Evolutionary conservation across 2,797 vertebrate species (phyloP).

Genomic region (Hypotaenidia okinawae): DNA sequence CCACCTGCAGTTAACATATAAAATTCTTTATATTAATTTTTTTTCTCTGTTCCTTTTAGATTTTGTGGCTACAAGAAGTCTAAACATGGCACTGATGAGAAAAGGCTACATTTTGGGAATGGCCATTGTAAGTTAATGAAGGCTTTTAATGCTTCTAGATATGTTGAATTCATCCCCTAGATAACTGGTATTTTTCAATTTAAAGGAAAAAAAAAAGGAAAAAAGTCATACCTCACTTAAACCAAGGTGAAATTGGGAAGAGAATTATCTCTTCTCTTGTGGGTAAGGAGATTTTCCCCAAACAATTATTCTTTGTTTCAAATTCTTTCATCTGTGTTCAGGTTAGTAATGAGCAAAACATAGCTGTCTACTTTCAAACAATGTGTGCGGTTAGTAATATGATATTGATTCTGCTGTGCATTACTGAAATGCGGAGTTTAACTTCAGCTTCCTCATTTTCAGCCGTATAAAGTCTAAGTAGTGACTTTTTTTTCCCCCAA

Average conservation of each 20-base stretch:
- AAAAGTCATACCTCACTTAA: not conserved
- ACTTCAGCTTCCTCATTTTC: slow-evolving; percentile 38
- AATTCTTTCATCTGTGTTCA: slow-evolving; percentile 6
- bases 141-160: not conserved
- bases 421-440: not conserved
- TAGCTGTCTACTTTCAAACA: not conserved
- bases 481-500: not conserved
- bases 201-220: not conserved
- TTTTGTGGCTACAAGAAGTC: slow-evolving; percentile 96
- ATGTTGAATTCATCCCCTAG: not conserved
- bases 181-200: not conserved
- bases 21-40: slow-evolving; percentile 20
- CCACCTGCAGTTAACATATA: slow-evolving; percentile 26
- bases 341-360: slow-evolving; percentile 14
- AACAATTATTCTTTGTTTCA: slow-evolving; percentile 64
- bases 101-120: slow-evolving; percentile 96
- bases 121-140: slow-evolving; percentile 89
- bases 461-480: slow-evolving; percentile 21
- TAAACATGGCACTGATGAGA: slow-evolving; percentile 92
- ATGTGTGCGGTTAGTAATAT: not conserved
- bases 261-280: slow-evolving; percentile 16
- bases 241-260: slow-evolving; percentile 3
- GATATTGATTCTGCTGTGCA: not conserved
- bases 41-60: slow-evolving; percentile 77
- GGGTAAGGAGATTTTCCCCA: not conserved